Percentiles rank a stretch among this genome's conserved stretches.
phyloP scores from a whole-genome alignment of 2,888 invertebrate genomes.

The Luperina testacea region DNA sequence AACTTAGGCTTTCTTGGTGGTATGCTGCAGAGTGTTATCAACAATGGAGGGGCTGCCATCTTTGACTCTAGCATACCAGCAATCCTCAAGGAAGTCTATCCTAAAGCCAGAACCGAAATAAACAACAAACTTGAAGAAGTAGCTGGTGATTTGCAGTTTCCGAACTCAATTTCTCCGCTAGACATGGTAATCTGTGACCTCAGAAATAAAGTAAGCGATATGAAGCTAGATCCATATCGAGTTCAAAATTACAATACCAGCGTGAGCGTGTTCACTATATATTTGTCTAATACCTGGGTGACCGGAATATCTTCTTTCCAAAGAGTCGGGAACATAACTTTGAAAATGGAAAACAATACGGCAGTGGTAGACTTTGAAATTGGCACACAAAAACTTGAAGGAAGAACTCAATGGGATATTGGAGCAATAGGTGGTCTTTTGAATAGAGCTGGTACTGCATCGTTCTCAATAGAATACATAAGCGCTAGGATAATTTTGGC shows the following conservation, averaged over 20 bases:
- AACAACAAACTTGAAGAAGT: constrained; percentile 93
- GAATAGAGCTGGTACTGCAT: constrained; percentile 92
- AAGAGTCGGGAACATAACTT: constrained; percentile 93
- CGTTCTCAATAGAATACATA: constrained; percentile 94
- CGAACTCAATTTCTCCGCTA: constrained; percentile 95
- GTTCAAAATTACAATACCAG: constrained; percentile 93
- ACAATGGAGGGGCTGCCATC: constrained; percentile 94
- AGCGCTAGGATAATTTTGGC: constrained; percentile 92
- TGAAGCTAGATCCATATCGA: constrained; percentile 93
- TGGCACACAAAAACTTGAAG: constrained; percentile 94
- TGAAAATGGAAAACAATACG: constrained; percentile 93
- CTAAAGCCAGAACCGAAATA: constrained; percentile 93
- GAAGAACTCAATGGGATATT: constrained; percentile 94
- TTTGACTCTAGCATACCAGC: constrained; percentile 96
- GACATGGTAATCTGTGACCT: constrained; percentile 95
- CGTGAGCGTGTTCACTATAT: constrained; percentile 92
- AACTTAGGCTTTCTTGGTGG: constrained; percentile 94
- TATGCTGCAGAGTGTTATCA: constrained; percentile 93
- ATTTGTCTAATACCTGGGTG: constrained; percentile 93
- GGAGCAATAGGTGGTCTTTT: constrained; percentile 92
- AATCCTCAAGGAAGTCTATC: constrained; percentile 94
- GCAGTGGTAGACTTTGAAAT: constrained; percentile 92
- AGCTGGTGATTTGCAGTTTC: constrained; percentile 92
- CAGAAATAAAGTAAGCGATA: constrained; percentile 91
- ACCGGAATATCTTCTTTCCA: constrained; percentile 95